Percentiles rank a stretch among this genome's conserved stretches.
These are phyloP conservation scores for Nomada fabriciana DNA, from an alignment of 2,888 invertebrate species.

Conservation along the genomic window DNA sequence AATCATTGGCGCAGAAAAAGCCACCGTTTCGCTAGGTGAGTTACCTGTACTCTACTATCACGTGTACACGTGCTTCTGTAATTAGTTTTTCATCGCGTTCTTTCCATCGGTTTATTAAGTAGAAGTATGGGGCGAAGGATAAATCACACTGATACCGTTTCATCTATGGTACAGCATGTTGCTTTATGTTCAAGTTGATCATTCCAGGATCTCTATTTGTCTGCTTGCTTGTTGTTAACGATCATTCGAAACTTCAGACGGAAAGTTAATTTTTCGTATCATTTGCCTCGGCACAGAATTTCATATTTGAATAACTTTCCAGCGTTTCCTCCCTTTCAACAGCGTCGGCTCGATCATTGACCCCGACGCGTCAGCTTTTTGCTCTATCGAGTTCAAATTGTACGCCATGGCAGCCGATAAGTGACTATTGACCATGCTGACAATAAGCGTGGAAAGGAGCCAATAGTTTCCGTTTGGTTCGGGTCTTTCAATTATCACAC, in stretches of 20 bases:
- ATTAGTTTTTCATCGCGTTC: background rate
- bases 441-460: slow-evolving; percentile 6
- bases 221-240: background rate
- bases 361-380: slow-evolving; percentile 16
- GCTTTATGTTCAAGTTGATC: background rate
- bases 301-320: background rate
- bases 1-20: slow-evolving; percentile 51
- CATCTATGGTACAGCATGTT: background rate
- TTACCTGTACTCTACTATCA: background rate
- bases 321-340: background rate
- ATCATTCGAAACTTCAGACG: too few relatives aligned
- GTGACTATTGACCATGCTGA: slow-evolving; percentile 40
- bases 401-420: slow-evolving; percentile 36
- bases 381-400: slow-evolving; percentile 17
- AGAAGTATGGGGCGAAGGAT: background rate
- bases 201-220: background rate
- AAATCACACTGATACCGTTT: background rate
- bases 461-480: slow-evolving; percentile 9
- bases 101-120: background rate
- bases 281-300: background rate
- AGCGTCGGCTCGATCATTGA: slow-evolving; percentile 26
- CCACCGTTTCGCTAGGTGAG: slow-evolving; percentile 10
- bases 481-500: slow-evolving; percentile 3
- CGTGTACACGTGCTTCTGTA: background rate
- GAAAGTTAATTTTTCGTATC: too few relatives aligned